phyloP scores from a whole-genome alignment of 2,888 invertebrate genomes.

The Tenthredo mesomela region DNA sequence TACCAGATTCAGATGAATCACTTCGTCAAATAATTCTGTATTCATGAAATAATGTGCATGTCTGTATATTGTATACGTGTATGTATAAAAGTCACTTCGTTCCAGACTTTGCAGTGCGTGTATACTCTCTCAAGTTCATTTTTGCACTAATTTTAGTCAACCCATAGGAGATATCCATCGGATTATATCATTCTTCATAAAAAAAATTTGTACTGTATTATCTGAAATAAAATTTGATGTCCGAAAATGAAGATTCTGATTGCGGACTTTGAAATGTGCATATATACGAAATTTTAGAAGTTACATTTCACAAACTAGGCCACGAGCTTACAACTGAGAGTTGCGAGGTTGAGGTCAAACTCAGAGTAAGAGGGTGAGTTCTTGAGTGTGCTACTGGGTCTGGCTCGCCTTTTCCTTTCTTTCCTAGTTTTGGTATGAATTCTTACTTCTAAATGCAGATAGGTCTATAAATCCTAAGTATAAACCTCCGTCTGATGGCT shows the following conservation, averaged over 20 bases:
- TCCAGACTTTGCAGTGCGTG: neutral
- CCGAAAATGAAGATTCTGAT: neutral
- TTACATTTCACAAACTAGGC: slow-evolving; percentile 27
- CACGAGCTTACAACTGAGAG: neutral
- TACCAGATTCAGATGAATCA: neutral
- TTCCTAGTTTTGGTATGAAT: neutral
- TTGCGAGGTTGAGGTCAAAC: slow-evolving; percentile 23
- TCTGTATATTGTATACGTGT: neutral
- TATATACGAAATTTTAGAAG: neutral
- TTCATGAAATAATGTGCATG: neutral
- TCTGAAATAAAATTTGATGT: neutral
- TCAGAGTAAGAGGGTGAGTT: neutral
- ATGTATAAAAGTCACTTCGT: neutral
- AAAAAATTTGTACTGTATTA: neutral
- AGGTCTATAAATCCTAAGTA: neutral
- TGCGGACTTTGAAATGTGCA: neutral
- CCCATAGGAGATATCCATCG: neutral
- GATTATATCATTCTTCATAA: neutral
- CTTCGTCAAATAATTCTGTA: neutral
- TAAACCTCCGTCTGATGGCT: neutral
- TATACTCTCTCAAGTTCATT: neutral
- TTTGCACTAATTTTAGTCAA: neutral
- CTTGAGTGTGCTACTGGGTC: neutral
- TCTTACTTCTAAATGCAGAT: neutral
- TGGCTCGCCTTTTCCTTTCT: neutral